phyloP scores from a whole-genome alignment of 1,140 invertebrate genomes.

The Drosophila athabasca region DNA sequence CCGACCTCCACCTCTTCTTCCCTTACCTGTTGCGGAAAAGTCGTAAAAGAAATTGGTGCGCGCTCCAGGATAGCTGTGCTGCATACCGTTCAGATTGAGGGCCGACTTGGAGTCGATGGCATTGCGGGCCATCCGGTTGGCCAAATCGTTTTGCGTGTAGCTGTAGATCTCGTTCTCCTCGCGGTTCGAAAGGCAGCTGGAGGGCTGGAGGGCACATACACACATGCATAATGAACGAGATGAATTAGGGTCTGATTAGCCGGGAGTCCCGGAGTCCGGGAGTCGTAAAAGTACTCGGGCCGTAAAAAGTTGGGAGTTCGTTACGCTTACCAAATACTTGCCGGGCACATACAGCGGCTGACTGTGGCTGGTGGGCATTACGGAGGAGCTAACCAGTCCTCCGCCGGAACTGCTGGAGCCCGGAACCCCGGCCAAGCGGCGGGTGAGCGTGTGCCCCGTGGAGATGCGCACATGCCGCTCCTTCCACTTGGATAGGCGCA shows the following conservation, averaged over 20 bases:
- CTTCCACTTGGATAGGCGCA: conserved; percentile 88
- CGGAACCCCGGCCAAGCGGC: conserved; percentile 46
- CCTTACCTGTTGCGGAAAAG: conserved; percentile 83
- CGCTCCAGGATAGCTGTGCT: conserved; percentile 81
- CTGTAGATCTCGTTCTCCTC: conserved; percentile 97
- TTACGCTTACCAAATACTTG: conserved; percentile 91
- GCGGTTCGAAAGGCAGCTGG: conserved; percentile 94
- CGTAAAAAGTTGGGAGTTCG: conserved; percentile 61
- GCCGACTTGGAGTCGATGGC: conserved; percentile 83
- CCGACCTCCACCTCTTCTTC: conserved; percentile 1
- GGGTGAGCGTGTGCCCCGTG: conserved; percentile 79
- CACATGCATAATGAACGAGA: conserved; percentile 73
- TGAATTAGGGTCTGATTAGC: conserved; percentile 76
- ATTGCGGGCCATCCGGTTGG: conserved; percentile 79
- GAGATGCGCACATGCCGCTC: conserved; percentile 87
- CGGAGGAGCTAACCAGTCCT: conserved; percentile 77
- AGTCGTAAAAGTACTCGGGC: conserved; percentile 53
- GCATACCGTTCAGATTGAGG: conserved; percentile 82
- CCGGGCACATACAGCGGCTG: conserved; percentile 94
- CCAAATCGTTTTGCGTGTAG: conserved; percentile 85
- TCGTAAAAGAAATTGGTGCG: conserved; percentile 83
- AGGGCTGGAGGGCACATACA: conserved; percentile 87
- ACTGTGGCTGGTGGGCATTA: conserved; percentile 83
- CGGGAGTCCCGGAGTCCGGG: neutral
- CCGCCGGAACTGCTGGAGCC: conserved; percentile 41